A percentile compares a stretch with the other conserved stretches of the same genome.
phyloP scores from a whole-genome alignment of 2,113 vertebrate species.

The Zosterops pallidus region DNA sequence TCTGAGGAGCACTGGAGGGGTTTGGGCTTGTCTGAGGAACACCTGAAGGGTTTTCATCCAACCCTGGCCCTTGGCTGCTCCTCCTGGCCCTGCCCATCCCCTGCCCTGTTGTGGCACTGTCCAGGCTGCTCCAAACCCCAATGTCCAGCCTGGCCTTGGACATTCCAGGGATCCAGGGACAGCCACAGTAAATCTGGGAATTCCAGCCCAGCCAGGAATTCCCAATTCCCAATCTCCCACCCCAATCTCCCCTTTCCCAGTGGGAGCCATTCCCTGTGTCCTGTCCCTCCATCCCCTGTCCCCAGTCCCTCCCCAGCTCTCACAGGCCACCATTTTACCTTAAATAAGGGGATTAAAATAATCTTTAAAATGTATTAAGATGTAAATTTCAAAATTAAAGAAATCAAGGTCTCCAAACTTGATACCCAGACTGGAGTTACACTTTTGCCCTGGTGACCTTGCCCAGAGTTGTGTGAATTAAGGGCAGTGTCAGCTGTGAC shows the following conservation, averaged over 20 bases:
- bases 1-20: too few species aligned
- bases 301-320: neutral
- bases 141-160: rapidly evolving
- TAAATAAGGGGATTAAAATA: conserved; percentile 16
- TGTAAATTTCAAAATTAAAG: neutral
- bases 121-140: neutral
- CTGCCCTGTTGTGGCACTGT: neutral
- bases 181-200: neutral
- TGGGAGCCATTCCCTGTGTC: neutral
- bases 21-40: too few species aligned
- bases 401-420: neutral
- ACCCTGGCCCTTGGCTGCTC: too few species aligned
- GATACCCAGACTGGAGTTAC: neutral
- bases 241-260: too few species aligned
- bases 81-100: neutral
- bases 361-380: conserved; percentile 9
- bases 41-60: too few species aligned
- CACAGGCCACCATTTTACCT: neutral
- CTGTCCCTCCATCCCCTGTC: neutral
- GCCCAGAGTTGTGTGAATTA: conserved; percentile 36
- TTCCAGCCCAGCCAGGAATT: neutral
- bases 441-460: neutral
- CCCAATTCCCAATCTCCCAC: neutral
- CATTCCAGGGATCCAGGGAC: neutral
- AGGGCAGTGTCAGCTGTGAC: conserved; percentile 64